Evolutionary conservation across 1,140 invertebrate species (phyloP).

Genomic region (Steinernema khuongi): DNA sequence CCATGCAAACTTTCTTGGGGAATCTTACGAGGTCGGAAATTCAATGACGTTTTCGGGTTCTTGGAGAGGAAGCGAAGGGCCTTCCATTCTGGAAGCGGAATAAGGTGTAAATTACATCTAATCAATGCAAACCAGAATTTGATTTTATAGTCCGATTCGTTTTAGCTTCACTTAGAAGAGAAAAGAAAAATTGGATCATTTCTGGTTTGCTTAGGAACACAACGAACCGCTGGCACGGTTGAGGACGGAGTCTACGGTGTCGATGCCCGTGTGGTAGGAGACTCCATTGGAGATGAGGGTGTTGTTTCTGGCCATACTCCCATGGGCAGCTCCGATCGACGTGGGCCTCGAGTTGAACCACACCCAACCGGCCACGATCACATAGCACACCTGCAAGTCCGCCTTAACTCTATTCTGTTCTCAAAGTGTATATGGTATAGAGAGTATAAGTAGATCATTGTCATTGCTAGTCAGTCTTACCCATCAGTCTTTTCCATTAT

Average conservation of each 20-base stretch:
- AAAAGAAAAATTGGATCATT: slow-evolving; percentile 22
- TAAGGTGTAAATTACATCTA: background rate
- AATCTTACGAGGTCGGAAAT: background rate
- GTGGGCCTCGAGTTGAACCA: slow-evolving; percentile 52
- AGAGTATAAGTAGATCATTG: slow-evolving; percentile 23
- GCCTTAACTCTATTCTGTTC: background rate
- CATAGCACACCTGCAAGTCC: slow-evolving; percentile 46
- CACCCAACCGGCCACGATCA: slow-evolving; percentile 55
- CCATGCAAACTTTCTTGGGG: background rate
- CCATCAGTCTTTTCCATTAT: too few relatives aligned
- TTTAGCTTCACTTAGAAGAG: background rate
- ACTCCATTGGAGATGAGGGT: slow-evolving; percentile 29
- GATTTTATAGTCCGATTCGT: too few relatives aligned
- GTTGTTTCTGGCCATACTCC: slow-evolving; percentile 15
- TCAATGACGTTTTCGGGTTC: background rate
- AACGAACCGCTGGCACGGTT: background rate
- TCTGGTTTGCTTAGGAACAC: too few relatives aligned
- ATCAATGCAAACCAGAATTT: too few relatives aligned
- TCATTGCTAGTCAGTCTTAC: background rate
- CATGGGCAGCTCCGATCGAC: slow-evolving; percentile 14
- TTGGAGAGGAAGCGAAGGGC: background rate
- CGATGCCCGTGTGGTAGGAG: slow-evolving; percentile 45
- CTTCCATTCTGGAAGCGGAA: background rate
- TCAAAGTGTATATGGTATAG: too few relatives aligned
- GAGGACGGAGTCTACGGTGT: slow-evolving; percentile 45